phyloP scores from a whole-genome alignment of 2,113 vertebrate species.

The Hippocampus zosterae region DNA sequence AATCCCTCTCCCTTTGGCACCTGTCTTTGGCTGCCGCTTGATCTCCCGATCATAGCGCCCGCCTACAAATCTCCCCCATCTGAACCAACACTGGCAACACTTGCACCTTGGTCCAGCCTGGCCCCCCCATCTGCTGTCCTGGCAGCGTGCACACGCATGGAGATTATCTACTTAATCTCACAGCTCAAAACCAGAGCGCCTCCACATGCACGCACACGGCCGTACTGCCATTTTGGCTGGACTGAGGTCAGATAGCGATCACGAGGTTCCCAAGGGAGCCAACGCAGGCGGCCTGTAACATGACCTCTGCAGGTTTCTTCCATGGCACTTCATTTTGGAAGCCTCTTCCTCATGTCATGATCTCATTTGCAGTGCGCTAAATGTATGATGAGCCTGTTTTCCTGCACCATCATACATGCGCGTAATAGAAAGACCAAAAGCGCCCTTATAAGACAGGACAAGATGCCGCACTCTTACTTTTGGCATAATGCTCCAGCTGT shows the following conservation, averaged over 20 bases:
- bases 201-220: constrained; percentile 5
- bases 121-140: constrained; percentile 64
- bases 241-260: constrained; percentile 29
- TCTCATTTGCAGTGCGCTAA: background rate
- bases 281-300: constrained; percentile 1
- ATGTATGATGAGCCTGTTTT: background rate
- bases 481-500: constrained; percentile 44
- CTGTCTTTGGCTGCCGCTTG: constrained; percentile 25
- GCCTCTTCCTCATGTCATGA: background rate
- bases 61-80: constrained; percentile 33
- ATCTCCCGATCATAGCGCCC: constrained; percentile 32
- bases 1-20: constrained; percentile 39
- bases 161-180: constrained; percentile 53
- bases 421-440: background rate
- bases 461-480: background rate
- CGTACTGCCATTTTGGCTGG: background rate
- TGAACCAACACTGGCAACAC: constrained; percentile 41
- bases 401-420: constrained; percentile 24
- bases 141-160: constrained; percentile 31
- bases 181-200: constrained; percentile 21
- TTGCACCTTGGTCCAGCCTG: constrained; percentile 38
- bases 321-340: background rate
- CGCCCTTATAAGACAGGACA: constrained; percentile 5
- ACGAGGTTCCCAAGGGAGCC: constrained; percentile 14
- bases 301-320: constrained; percentile 8